These are phyloP conservation scores for Tenrec ecaudatus DNA, from an alignment of 2,113 vertebrate species.

Conservation along the genomic window DNA sequence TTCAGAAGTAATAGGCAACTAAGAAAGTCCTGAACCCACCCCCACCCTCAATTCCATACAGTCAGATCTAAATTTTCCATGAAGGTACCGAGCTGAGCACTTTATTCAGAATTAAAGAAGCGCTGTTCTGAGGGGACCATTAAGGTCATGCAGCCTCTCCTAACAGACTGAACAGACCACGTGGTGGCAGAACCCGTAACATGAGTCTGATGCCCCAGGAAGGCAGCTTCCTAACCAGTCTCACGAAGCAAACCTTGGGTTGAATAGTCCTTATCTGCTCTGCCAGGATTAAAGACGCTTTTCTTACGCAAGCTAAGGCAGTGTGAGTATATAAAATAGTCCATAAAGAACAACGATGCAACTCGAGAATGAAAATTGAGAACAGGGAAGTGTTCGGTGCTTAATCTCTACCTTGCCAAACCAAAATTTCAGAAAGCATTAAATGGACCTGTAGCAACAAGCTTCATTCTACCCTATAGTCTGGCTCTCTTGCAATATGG, in stretches of 20 bases:
- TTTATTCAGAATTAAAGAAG: slow-evolving; percentile 10
- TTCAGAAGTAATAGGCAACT: background rate
- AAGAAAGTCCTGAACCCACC: background rate
- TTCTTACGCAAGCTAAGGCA: slow-evolving; percentile 30
- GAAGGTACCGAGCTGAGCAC: background rate
- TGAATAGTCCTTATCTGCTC: slow-evolving; percentile 49
- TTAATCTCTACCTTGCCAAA: background rate
- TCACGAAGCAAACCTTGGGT: background rate
- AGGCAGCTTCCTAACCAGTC: background rate
- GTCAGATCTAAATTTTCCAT: background rate
- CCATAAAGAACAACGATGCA: slow-evolving; percentile 68
- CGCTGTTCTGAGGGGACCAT: background rate
- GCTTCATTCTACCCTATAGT: fast-evolving
- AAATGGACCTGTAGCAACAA: background rate
- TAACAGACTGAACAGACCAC: background rate
- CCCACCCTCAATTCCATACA: background rate
- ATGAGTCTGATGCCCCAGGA: background rate
- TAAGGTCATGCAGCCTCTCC: background rate
- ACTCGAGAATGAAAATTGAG: background rate
- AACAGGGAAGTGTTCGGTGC: background rate
- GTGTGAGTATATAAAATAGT: slow-evolving; percentile 72
- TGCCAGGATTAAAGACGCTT: slow-evolving; percentile 8
- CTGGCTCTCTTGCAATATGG: fast-evolving
- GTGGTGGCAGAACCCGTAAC: background rate
- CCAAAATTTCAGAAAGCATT: background rate